Evolutionary conservation across 2,113 vertebrate species (phyloP).

Genomic region (Sigmodon hispidus): DNA sequence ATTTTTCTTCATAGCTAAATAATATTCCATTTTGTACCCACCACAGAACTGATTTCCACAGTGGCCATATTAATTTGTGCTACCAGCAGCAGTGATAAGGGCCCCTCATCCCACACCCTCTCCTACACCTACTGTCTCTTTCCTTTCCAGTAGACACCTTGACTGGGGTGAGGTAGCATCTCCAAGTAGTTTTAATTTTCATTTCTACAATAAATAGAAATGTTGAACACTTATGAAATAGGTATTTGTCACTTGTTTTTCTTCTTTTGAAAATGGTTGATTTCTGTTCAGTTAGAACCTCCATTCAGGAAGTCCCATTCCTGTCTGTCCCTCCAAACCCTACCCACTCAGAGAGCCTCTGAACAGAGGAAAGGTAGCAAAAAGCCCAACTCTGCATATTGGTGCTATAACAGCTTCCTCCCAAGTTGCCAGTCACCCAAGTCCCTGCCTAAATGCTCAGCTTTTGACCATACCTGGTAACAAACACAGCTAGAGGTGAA

Average conservation of each 20-base stretch:
- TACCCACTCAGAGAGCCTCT: too few species aligned
- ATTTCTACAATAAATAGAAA: neutral
- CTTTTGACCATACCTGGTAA: too few species aligned
- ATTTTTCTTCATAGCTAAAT: neutral
- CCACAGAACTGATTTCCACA: neutral
- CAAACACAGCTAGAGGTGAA: too few species aligned
- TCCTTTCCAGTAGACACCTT: neutral
- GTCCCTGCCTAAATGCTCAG: too few species aligned
- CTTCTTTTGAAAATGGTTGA: neutral
- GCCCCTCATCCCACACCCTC: neutral
- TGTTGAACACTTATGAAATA: neutral
- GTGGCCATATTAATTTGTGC: too few species aligned
- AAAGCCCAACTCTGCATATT: too few species aligned
- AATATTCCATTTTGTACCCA: neutral
- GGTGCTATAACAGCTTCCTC: too few species aligned
- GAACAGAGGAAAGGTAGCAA: too few species aligned
- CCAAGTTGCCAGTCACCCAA: too few species aligned
- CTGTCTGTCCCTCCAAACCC: too few species aligned
- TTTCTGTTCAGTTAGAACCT: neutral
- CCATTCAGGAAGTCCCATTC: too few species aligned
- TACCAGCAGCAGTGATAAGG: neutral
- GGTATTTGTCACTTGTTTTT: neutral
- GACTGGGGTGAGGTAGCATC: neutral
- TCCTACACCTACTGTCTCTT: fast-evolving
- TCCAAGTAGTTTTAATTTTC: neutral